phyloP scores from a whole-genome alignment of 2,888 invertebrate genomes.

The Scelioninae gen. 1 region DNA sequence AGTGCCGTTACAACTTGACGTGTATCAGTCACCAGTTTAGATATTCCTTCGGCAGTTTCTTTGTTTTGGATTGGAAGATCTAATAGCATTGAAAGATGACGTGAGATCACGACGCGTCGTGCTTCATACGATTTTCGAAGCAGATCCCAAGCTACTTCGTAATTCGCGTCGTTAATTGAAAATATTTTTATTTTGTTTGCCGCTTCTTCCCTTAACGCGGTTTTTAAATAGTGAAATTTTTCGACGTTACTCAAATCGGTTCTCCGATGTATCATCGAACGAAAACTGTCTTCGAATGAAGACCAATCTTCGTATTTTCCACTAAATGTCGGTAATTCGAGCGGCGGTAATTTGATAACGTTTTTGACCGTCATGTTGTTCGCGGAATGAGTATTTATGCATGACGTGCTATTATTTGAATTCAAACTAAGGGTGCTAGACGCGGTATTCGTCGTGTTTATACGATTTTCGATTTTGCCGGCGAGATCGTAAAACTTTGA shows the following conservation, averaged over 20 bases:
- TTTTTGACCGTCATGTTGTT: no score
- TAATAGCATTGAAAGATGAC: constrained; percentile 52
- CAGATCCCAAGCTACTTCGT: constrained; percentile 54
- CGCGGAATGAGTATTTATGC: no score
- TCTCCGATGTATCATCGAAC: constrained; percentile 57
- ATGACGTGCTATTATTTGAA: no score
- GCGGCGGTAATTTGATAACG: constrained; percentile 5
- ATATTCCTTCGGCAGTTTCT: constrained; percentile 47
- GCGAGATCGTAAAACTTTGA: no score
- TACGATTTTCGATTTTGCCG: no score
- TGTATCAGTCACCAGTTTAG: constrained; percentile 52
- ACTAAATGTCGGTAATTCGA: constrained; percentile 16
- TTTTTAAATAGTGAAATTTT: constrained; percentile 60
- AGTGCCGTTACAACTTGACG: constrained; percentile 67
- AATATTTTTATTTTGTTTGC: constrained; percentile 47
- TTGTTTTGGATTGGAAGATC: constrained; percentile 41
- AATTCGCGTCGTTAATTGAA: constrained; percentile 46
- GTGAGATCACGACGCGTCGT: constrained; percentile 54
- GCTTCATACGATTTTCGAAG: constrained; percentile 62
- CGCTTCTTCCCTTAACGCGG: constrained; percentile 59
- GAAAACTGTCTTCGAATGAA: constrained; percentile 57
- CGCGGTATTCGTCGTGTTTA: no score
- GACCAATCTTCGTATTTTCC: constrained; percentile 15
- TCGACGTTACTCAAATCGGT: constrained; percentile 40
- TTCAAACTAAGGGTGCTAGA: no score